Conservation (phyloP, 2,888 invertebrate species). For the Rotaria macrura region DNA sequence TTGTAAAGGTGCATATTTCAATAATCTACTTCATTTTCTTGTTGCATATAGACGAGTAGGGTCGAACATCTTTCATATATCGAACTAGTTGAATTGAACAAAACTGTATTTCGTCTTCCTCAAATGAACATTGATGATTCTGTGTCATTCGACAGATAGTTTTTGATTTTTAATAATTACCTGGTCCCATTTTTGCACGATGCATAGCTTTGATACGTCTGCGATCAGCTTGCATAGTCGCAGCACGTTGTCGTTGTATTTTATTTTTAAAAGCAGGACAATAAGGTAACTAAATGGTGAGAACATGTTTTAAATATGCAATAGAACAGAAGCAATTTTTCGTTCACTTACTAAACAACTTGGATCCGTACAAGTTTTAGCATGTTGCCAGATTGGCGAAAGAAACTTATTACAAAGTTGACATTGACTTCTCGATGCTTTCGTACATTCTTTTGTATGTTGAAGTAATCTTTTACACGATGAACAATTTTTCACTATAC, state of each 20-base stretch:
- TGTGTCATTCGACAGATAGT: too few species aligned
- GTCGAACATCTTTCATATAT: too few species aligned
- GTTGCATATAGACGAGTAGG: too few species aligned
- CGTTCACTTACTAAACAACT: constrained; percentile 18
- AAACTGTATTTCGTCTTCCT: too few species aligned
- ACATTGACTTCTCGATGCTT: constrained; percentile 21
- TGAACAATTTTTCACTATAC: constrained; percentile 79
- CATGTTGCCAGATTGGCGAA: constrained; percentile 24
- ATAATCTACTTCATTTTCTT: too few species aligned
- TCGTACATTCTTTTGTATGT: constrained; percentile 78
- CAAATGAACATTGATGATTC: not conserved
- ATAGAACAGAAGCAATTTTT: too few species aligned
- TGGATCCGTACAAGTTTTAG: constrained; percentile 26
- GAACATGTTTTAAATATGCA: not conserved
- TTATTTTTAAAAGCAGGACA: not conserved
- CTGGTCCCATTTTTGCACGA: not conserved
- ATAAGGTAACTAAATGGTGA: not conserved
- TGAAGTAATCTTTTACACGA: constrained; percentile 97
- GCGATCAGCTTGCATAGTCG: not conserved
- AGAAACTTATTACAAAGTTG: constrained; percentile 25
- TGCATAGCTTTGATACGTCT: not conserved
- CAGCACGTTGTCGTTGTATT: not conserved
- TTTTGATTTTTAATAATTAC: too few species aligned
- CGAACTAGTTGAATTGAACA: too few species aligned
- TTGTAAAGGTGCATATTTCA: too few species aligned